Evolutionary conservation across 1,140 invertebrate species (phyloP).

Genomic region (Acromyrmex charruanus): DNA sequence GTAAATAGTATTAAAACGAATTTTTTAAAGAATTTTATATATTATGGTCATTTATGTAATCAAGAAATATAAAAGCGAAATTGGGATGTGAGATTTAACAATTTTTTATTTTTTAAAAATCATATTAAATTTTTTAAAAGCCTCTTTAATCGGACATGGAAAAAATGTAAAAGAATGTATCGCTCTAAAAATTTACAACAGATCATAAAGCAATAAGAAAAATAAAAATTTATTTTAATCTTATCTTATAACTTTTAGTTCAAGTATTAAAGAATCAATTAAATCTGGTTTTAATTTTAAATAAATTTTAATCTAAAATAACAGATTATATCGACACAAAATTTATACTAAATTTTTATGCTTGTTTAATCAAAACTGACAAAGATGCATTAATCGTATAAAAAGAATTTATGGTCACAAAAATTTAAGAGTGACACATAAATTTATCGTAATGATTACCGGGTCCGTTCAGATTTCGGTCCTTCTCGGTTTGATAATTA

Average conservation of each 20-base stretch:
- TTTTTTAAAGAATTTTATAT: constrained; percentile 7
- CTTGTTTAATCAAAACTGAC: no score
- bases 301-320: background rate
- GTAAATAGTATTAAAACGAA: background rate
- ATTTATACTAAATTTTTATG: background rate
- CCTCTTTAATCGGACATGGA: background rate
- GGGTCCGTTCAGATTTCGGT: no score
- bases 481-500: no score
- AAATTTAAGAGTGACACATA: no score
- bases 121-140: background rate
- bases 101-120: background rate
- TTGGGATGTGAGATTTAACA: background rate
- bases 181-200: background rate
- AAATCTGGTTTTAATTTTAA: background rate
- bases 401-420: no score
- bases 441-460: no score
- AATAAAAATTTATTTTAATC: background rate
- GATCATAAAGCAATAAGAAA: background rate
- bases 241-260: background rate
- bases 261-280: background rate
- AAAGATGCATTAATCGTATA: no score
- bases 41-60: background rate
- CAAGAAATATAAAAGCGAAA: background rate
- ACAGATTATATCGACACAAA: background rate
- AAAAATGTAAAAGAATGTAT: constrained; percentile 2